Percentiles rank a stretch among this genome's conserved stretches.
These are phyloP conservation scores for Oxyruncus cristatus DNA, from an alignment of 2,113 vertebrate genomes.

Conservation along the genomic window DNA sequence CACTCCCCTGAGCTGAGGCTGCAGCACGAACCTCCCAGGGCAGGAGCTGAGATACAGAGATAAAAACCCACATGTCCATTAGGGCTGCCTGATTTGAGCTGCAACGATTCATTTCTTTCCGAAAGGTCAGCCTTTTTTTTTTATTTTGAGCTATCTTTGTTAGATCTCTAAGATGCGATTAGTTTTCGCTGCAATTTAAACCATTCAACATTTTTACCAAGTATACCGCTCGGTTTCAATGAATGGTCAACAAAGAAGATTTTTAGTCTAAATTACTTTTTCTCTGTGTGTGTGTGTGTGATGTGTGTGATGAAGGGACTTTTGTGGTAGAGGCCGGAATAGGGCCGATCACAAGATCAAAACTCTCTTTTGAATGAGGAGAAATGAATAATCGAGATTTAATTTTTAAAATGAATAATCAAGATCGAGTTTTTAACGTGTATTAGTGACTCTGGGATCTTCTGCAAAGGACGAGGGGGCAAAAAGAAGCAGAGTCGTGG, in stretches of 20 bases:
- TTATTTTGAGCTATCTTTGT: neutral
- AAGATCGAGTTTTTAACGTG: neutral
- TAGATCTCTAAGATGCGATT: neutral
- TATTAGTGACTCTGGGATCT: neutral
- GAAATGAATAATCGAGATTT: neutral
- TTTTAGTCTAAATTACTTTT: slow-evolving; percentile 9
- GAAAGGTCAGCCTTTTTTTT: neutral
- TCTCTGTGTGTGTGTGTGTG: neutral
- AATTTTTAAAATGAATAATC: neutral
- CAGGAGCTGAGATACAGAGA: neutral
- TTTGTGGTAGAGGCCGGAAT: neutral
- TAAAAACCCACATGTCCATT: neutral
- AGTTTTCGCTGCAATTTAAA: neutral
- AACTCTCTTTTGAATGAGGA: neutral
- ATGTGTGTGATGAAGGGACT: neutral
- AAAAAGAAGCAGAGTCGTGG: neutral
- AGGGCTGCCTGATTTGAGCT: neutral
- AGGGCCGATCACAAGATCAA: neutral
- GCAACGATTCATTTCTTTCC: neutral
- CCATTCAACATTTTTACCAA: neutral
- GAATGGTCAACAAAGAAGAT: neutral
- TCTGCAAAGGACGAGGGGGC: neutral
- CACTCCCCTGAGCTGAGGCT: neutral
- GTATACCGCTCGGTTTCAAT: neutral
- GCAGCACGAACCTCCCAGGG: neutral